These are phyloP conservation scores for Atractosteus spatula DNA, from an alignment of 2,113 vertebrate species.

Conservation along the genomic window DNA sequence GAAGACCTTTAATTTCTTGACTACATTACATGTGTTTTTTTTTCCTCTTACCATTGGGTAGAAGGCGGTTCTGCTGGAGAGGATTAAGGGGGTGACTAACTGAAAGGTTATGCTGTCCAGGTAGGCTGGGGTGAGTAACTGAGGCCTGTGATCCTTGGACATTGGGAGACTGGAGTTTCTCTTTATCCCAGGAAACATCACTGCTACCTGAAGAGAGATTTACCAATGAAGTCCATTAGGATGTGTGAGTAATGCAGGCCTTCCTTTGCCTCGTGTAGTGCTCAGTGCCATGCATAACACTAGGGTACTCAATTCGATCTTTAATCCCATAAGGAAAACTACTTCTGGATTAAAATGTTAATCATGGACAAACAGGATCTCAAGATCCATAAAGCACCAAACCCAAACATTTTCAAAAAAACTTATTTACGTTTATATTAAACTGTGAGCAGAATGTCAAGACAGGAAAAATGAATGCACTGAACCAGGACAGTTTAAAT, in stretches of 20 bases:
- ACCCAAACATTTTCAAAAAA: not conserved
- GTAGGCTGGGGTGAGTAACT: constrained; percentile 56
- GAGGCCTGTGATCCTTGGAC: constrained; percentile 59
- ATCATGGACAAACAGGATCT: too few species aligned
- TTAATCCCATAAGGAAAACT: not conserved
- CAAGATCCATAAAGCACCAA: not conserved
- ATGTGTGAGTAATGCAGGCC: not conserved
- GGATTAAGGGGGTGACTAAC: constrained; percentile 67
- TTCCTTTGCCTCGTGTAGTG: not conserved
- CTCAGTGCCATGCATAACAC: not conserved
- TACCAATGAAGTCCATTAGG: constrained; percentile 7
- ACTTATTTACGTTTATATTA: too few species aligned
- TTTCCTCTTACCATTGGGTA: constrained; percentile 64
- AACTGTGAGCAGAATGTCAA: too few species aligned
- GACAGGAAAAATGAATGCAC: too few species aligned
- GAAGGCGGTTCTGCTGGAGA: constrained; percentile 67
- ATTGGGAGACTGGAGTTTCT: constrained; percentile 59
- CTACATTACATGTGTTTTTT: not conserved
- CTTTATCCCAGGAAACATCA: constrained; percentile 74
- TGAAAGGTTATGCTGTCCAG: constrained; percentile 61
- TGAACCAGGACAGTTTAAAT: too few species aligned
- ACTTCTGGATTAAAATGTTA: not conserved
- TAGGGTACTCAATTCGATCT: not conserved
- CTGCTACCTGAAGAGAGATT: constrained; percentile 64
- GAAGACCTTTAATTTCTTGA: not conserved